Base-by-base conservation (phyloP, 2,113 vertebrate species). In the Cepphus grylle region DNA sequence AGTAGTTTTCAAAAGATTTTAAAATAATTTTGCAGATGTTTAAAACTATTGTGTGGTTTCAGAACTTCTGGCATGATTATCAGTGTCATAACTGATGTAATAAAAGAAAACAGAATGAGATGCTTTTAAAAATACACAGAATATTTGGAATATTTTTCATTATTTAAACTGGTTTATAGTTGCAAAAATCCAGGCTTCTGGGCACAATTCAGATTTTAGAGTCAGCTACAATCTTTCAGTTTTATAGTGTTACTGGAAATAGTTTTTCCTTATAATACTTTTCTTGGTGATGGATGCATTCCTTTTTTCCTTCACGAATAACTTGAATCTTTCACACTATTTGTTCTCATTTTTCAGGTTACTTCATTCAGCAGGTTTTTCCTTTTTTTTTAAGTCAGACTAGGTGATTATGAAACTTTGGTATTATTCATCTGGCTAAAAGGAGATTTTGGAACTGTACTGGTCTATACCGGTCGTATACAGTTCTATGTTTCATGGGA, bases 141-240 rank as follows among this genome's bases (percentile, higher is more conserved):
- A 95, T 92, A 76, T 89, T 96, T 96, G 30, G 15, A 94, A 93
- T 96, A 93, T 91, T 97, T 96, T 93, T 96, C 30, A 76, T 63
- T 95, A 71, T 86, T 88, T 93, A 67, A 91, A 76, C 47, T 81
- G 67, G 63, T 96, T 92, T 95, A 84, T 74, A 65, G 73, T 76
- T 96, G 80, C 43, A 83, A 87, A 95, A 96, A 47, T 74, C 65
- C 47, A 72, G 83, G 47, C 69, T 92, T 92, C 65, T 93, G 81
- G 77, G 40, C 83, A 91, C 80, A 81, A 32, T 74, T 90, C 69
- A 11, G 59, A 50, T 92, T 86, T 94, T 69, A 89, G 36, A 27
- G 34, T 93, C 80, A 89, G 94, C 78, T 76, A 47, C 73, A 91
- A 38, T 91, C 70, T 96, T 95, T 74, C 49, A 55, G 23, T 85